These are phyloP conservation scores for Theocolax elegans DNA, from an alignment of 1,140 invertebrate genomes.

Conservation along the genomic window DNA sequence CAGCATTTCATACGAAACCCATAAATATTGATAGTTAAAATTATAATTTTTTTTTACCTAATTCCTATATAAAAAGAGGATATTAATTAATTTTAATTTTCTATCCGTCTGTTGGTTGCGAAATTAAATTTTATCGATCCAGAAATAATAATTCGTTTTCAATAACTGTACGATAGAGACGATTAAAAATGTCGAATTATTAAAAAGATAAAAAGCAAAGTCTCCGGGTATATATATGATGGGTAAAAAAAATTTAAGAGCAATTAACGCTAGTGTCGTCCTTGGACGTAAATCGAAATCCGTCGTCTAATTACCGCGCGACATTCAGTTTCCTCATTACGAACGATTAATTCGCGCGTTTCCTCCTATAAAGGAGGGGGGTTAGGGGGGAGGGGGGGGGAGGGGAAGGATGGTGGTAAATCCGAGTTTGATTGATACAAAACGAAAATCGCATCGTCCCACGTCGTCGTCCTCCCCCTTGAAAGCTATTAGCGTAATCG, in stretches of 20 bases:
- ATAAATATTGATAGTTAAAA: too few species aligned
- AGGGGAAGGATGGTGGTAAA: not conserved
- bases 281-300: not conserved
- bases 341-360: constrained; percentile 1
- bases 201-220: too few species aligned
- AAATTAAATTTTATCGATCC: too few species aligned
- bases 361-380: not conserved
- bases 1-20: too few species aligned
- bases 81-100: too few species aligned
- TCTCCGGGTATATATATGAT: too few species aligned
- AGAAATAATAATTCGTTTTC: not conserved
- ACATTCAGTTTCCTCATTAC: constrained; percentile 30
- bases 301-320: constrained; percentile 9
- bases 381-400: too few species aligned
- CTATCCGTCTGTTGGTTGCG: too few species aligned
- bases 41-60: too few species aligned
- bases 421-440: constrained; percentile 33
- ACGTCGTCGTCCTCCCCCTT: not conserved
- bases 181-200: not conserved
- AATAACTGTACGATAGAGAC: not conserved
- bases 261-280: too few species aligned
- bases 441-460: constrained; percentile 17
- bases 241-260: too few species aligned
- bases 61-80: too few species aligned
- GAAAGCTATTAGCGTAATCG: constrained; percentile 18